Percentiles rank a stretch among this genome's conserved stretches.
Evolutionary conservation across 1,140 invertebrate species (phyloP).

Genomic region (Babylonia areolata): DNA sequence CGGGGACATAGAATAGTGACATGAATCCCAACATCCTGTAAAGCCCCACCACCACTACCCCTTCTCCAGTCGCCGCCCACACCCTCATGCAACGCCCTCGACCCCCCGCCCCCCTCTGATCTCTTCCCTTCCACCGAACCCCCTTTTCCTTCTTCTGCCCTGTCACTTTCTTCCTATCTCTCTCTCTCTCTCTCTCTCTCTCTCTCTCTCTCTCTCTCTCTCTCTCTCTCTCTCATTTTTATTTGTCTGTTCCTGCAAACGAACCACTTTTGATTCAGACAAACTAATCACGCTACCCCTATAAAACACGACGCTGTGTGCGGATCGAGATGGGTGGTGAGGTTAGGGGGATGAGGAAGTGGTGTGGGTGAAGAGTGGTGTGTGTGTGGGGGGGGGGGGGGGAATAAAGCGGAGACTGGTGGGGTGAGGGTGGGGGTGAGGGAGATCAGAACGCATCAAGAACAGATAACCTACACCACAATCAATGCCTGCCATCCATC

Average conservation of each 20-base stretch:
- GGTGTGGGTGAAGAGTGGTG: neutral
- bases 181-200: neutral
- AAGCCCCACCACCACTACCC: no score
- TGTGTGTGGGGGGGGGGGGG: neutral
- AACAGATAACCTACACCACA: constrained; percentile 12
- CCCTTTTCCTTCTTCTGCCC: neutral
- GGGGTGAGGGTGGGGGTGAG: neutral
- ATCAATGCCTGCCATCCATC: constrained; percentile 15
- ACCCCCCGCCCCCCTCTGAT: neutral
- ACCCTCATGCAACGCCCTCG: no score
- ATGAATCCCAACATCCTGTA: no score
- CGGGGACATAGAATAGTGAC: neutral
- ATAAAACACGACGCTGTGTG: neutral
- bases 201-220: no score
- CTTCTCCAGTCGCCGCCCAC: no score
- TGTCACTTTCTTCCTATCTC: no score
- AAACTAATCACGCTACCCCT: neutral
- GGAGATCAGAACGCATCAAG: neutral
- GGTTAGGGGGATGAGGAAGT: no score
- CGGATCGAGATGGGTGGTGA: no score
- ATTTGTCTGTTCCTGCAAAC: neutral
- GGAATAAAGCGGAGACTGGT: neutral
- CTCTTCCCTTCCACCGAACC: neutral
- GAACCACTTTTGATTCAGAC: neutral
- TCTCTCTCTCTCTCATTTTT: no score